Conservation (phyloP, 2,113 vertebrate species). For the Pedionomus torquatus region DNA sequence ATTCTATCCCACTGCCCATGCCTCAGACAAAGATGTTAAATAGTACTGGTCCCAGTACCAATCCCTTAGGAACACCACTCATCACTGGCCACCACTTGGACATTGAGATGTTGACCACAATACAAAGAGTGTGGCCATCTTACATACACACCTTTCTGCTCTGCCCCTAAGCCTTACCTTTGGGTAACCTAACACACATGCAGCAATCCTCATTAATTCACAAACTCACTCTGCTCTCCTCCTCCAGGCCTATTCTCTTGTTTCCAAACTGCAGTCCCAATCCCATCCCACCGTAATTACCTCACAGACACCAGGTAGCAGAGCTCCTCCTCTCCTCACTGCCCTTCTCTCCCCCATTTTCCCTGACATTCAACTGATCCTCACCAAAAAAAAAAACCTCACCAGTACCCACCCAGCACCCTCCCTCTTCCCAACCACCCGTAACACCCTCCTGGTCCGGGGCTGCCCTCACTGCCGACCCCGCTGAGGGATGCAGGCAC, state of each 20-base stretch:
- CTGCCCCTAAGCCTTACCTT: neutral
- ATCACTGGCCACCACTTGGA: too few species aligned
- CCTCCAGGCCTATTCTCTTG: neutral
- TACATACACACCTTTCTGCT: fast-evolving
- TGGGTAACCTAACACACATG: neutral
- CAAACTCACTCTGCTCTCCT: neutral
- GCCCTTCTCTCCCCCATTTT: neutral
- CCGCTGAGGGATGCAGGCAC: neutral
- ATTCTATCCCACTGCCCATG: too few species aligned
- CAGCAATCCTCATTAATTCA: neutral
- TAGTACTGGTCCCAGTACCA: too few species aligned
- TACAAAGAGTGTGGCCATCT: too few species aligned
- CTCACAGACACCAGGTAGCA: neutral
- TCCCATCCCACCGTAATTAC: neutral
- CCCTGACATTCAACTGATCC: neutral
- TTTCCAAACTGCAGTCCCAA: neutral
- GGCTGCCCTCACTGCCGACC: fast-evolving
- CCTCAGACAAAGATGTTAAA: too few species aligned
- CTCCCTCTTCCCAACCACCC: neutral
- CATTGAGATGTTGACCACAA: too few species aligned
- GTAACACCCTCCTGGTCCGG: neutral
- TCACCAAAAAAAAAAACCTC: neutral
- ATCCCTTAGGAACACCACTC: too few species aligned
- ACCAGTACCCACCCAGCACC: neutral
- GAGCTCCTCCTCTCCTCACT: neutral